phyloP scores from a whole-genome alignment of 37 sponge, comb jelly and placozoan genomes.

The Chondrilla cf. caribensis region DNA sequence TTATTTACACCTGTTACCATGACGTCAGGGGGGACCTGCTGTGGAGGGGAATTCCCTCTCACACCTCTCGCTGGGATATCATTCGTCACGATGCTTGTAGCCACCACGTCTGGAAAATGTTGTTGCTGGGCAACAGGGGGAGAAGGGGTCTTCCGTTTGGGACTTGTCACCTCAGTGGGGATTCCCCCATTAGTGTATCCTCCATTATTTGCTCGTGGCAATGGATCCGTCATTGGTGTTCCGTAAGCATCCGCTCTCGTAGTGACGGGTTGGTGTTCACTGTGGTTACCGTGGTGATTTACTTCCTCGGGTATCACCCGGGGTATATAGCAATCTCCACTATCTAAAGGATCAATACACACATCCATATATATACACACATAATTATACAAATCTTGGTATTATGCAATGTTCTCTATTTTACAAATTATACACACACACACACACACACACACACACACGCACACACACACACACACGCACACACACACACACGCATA shows the following conservation, averaged over 20 bases:
- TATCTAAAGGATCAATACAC: not conserved
- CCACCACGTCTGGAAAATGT: too few relatives aligned
- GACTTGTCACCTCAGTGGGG: not conserved
- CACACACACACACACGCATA: not conserved
- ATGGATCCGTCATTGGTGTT: conserved; percentile 12
- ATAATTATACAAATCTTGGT: not conserved
- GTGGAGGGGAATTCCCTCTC: not conserved
- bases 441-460: conserved; percentile 5
- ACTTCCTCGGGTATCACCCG: too few relatives aligned
- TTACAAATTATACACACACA: not conserved
- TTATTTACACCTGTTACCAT: not conserved
- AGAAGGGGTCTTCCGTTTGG: too few relatives aligned
- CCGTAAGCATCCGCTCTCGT: not conserved
- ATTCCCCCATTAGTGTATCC: not conserved
- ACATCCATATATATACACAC: not conserved
- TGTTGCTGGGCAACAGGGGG: too few relatives aligned
- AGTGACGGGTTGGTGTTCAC: not conserved
- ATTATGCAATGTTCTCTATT: too few relatives aligned
- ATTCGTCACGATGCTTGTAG: too few relatives aligned
- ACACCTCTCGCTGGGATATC: too few relatives aligned
- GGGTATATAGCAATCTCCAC: not conserved
- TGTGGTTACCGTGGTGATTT: too few relatives aligned
- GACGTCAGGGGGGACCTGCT: not conserved
- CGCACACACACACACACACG: not conserved
- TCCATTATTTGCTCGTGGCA: not conserved